Evolutionary conservation across 2,888 invertebrate genomes (phyloP), one percentile per base, ranked within the genome.

Genomic region (Lycocerus yunnanus): DNA sequence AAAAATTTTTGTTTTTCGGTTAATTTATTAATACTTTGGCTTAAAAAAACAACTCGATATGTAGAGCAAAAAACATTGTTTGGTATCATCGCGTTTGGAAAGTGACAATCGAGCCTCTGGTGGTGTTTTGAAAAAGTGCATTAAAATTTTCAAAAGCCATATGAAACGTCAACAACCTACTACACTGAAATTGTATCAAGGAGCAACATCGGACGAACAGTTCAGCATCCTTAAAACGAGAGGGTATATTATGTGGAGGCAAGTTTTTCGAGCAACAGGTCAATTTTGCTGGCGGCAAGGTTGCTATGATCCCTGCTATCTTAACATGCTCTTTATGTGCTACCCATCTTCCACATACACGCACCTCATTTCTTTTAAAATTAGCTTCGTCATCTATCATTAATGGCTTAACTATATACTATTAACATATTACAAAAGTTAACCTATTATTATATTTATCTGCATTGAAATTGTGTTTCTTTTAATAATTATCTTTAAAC

Each of bases 341-440:
- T 75, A 72, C 75, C 74, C 75, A 72, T 75, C 73, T 75, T 75
- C 74, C 72, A 74, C 74, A 71, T 69, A 69, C 69, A 69, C 72
- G 67, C 69, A 66, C 72, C 59, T 69, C 58, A 68, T 73, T 73
- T 73, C 72, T 60, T 63, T 68, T 58, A 65, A 73, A 69, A 60
- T 73, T 69, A 58, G 63, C 69, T 59, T 67, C 72, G 58, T 68
- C 67, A 68, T 67, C 72, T 43, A 59, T 68, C 61, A 74, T 76
- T 74, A 76, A 71, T 15, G 74, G 60, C 71, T 43, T 76, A 72
- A 68, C 65, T 27, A 63, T 59, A 61, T 15, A 68, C 43, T 21
- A 71, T 68, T n/a, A 63, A 68, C 18, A 21, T 67, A 71, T 60
- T 60, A 66, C n/a, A 63, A 43, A 63, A 15, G 16, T 58, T 20